Base-by-base conservation (phyloP, 1,140 invertebrate genomes). In the Neotoxoptera formosana region DNA sequence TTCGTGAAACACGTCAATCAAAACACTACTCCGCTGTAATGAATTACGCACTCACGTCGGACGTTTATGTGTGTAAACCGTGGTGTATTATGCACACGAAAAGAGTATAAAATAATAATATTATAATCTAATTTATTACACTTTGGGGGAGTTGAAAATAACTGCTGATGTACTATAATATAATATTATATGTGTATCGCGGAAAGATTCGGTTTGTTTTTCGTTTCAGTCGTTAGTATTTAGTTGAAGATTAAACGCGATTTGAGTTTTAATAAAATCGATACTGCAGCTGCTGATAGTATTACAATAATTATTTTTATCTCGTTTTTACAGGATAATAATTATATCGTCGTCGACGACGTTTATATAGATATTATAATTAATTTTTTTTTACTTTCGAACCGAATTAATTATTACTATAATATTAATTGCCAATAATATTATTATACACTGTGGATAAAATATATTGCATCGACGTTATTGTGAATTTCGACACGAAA, bases 101-200 rank as follows among this genome's bases (percentile, higher is more conserved):
- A 51, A 20, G 45, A 48, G 47, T n/a, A 21, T n/a, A n/a, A n/a
- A n/a, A n/a, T n/a, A n/a, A n/a, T n/a, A n/a, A n/a, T n/a, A 47
- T n/a, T 88, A 51, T 88, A 51, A 51, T 88, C 30, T 48, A n/a
- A 88, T n/a, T n/a, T n/a, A n/a, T 51, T 88, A 88, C n/a, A n/a
- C 47, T 88, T 30, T 7, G 45, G 45, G n/a, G n/a, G n/a, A n/a
- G 30, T n/a, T 87, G 48, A 88, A 88, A 48, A 48, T 51, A n/a
- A 20, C 60, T 67, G n/a, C 60, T 67, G 60, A 88, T 34, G 7
- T 9, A 34, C 20, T 34, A 47, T n/a, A n/a, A n/a, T n/a, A n/a
- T n/a, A n/a, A n/a, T n/a, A n/a, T n/a, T n/a, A n/a, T n/a, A n/a
- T 45, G 86, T 17, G 20, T 51, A 48, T 34, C 6, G n/a, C 47